A percentile compares a stretch with the other conserved stretches of the same genome.
These are phyloP conservation scores for Cyprinella venusta DNA, from an alignment of 2,797 vertebrate species.

Conservation along the genomic window DNA sequence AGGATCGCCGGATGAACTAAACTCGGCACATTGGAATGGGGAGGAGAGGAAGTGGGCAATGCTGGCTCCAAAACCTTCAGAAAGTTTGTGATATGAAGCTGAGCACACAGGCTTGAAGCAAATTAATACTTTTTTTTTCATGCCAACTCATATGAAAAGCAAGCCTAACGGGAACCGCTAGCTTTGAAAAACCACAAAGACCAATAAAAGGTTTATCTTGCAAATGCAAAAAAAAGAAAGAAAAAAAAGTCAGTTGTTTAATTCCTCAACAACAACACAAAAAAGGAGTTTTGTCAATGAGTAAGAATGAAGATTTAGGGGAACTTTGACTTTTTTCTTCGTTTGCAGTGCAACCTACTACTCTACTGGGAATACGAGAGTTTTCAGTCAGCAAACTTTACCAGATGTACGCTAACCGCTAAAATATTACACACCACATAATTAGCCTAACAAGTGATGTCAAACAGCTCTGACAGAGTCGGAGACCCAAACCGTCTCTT, in stretches of 20 bases:
- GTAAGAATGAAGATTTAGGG: slow-evolving; percentile 44
- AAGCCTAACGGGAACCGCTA: neutral
- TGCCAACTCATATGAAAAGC: neutral
- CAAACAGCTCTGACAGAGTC: slow-evolving; percentile 42
- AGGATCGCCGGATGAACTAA: slow-evolving; percentile 20
- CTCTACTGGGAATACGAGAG: slow-evolving; percentile 38
- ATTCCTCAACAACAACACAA: neutral
- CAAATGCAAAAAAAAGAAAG: neutral
- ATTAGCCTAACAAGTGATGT: slow-evolving; percentile 53
- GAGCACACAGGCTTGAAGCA: neutral
- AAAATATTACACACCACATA: slow-evolving; percentile 51
- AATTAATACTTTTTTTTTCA: neutral
- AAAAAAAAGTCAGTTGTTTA: neutral
- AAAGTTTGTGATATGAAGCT: slow-evolving; percentile 10
- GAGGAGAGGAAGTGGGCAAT: slow-evolving; percentile 37
- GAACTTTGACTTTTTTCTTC: slow-evolving; percentile 30
- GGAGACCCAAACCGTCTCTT: slow-evolving; percentile 26
- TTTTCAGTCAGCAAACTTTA: slow-evolving; percentile 48
- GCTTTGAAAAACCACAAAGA: neutral
- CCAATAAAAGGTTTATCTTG: slow-evolving; percentile 17
- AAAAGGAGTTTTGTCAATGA: slow-evolving; percentile 19
- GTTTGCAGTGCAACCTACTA: slow-evolving; percentile 29
- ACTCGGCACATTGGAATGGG: slow-evolving; percentile 33
- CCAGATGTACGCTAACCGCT: slow-evolving; percentile 52
- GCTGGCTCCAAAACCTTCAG: slow-evolving; percentile 41